Conservation (phyloP, 2,888 invertebrate genomes). For the Pyrrhosoma nymphula region DNA sequence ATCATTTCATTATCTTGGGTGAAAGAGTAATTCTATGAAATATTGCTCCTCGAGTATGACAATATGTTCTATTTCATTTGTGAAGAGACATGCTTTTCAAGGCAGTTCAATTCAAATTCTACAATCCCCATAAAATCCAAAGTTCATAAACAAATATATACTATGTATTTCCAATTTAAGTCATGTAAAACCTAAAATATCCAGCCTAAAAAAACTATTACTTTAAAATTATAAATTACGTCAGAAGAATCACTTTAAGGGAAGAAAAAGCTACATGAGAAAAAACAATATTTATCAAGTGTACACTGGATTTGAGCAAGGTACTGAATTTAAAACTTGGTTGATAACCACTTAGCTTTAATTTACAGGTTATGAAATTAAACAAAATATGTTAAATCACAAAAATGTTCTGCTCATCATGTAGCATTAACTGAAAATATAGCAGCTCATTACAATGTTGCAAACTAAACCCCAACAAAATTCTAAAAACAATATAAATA, state of each 20-base stretch:
- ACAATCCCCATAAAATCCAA: background rate
- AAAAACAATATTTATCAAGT: background rate
- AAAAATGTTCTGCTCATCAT: conserved; percentile 47
- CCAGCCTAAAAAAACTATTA: conserved; percentile 50
- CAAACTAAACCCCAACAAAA: conserved; percentile 64
- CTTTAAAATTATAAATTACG: conserved; percentile 41
- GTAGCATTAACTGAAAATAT: conserved; percentile 59
- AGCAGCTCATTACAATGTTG: conserved; percentile 57
- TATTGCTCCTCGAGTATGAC: conserved; percentile 22
- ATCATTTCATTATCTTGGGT: background rate
- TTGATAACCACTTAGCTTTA: conserved; percentile 40
- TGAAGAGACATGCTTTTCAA: background rate
- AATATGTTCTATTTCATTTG: background rate
- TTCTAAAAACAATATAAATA: conserved; percentile 52
- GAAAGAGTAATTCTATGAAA: background rate
- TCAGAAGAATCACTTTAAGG: background rate
- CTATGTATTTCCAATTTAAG: background rate
- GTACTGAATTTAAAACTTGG: conserved; percentile 16
- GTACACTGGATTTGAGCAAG: conserved; percentile 16
- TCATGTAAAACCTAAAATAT: conserved; percentile 40
- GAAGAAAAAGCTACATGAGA: background rate
- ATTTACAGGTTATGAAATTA: conserved; percentile 52
- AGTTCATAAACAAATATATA: background rate
- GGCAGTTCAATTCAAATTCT: background rate
- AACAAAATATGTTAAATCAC: conserved; percentile 17